Conservation (phyloP, 2,797 vertebrate species). For the Pampus argenteus region DNA sequence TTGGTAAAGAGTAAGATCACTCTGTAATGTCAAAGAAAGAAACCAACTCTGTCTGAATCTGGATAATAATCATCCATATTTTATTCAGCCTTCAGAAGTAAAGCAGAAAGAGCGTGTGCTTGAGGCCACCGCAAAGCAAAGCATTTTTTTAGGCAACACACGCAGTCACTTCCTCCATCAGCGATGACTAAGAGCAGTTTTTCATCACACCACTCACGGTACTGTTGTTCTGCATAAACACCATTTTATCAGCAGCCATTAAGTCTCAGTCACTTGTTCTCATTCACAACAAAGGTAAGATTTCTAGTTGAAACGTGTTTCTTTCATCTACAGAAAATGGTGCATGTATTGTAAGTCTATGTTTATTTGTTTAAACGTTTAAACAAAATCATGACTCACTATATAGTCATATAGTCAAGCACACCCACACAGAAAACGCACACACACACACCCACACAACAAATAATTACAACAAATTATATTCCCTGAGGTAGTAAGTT, state of each 20-base stretch:
- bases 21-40: constrained; percentile 11
- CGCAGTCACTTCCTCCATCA: constrained; percentile 56
- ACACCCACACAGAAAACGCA: not conserved
- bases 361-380: not conserved
- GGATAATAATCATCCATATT: constrained; percentile 26
- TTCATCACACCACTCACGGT: constrained; percentile 31
- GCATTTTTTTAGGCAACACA: constrained; percentile 37
- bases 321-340: not conserved
- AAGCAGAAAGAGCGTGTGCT: constrained; percentile 5
- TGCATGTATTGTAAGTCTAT: not conserved
- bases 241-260: constrained; percentile 42
- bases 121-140: constrained; percentile 21
- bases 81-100: constrained; percentile 22
- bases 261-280: not conserved
- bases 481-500: not conserved
- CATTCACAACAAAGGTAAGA: not conserved
- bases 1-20: constrained; percentile 23
- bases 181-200: constrained; percentile 59
- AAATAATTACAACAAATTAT: not conserved
- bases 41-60: not conserved
- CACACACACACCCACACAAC: not conserved
- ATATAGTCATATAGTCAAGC: not conserved
- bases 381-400: constrained; percentile 2
- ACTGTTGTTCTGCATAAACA: constrained; percentile 31
- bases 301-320: not conserved